Percentiles rank a stretch among this genome's conserved stretches.
Evolutionary conservation across 2,113 vertebrate genomes (phyloP).

Genomic region (Hyaena hyaena): DNA sequence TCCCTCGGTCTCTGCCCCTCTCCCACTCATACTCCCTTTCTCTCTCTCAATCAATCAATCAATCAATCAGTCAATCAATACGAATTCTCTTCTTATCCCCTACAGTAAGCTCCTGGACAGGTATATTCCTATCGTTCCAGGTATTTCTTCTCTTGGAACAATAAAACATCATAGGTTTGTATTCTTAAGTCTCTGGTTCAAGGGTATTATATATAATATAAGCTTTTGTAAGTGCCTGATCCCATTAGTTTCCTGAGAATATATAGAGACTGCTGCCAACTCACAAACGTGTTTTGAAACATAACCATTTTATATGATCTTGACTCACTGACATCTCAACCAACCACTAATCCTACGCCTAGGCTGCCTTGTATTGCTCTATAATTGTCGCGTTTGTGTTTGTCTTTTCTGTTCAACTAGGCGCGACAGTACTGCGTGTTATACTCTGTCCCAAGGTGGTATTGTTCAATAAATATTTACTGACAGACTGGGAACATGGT

Average conservation of each 20-base stretch:
- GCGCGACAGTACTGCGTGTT: neutral
- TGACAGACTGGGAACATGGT: neutral
- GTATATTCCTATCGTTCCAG: neutral
- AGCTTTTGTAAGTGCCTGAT: neutral
- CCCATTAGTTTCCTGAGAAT: neutral
- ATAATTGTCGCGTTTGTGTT: neutral
- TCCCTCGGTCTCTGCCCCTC: too few species aligned
- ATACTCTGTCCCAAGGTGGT: neutral
- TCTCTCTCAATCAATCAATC: too few species aligned
- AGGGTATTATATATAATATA: neutral
- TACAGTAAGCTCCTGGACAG: neutral
- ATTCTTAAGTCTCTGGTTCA: neutral
- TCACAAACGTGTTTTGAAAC: slow-evolving; percentile 28
- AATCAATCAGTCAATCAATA: too few species aligned
- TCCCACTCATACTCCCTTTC: too few species aligned
- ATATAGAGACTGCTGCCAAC: neutral
- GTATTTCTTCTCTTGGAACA: neutral
- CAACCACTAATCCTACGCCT: neutral
- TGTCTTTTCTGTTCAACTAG: neutral
- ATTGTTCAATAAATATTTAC: slow-evolving; percentile 22
- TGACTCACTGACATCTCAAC: neutral
- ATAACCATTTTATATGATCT: neutral
- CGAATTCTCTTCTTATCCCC: neutral
- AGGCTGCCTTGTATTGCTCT: neutral
- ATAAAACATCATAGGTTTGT: neutral